Percentiles rank a stretch among this genome's conserved stretches.
Conservation (phyloP, 35 echinoderm and acorn worm species). For the Ptychodera flava region DNA sequence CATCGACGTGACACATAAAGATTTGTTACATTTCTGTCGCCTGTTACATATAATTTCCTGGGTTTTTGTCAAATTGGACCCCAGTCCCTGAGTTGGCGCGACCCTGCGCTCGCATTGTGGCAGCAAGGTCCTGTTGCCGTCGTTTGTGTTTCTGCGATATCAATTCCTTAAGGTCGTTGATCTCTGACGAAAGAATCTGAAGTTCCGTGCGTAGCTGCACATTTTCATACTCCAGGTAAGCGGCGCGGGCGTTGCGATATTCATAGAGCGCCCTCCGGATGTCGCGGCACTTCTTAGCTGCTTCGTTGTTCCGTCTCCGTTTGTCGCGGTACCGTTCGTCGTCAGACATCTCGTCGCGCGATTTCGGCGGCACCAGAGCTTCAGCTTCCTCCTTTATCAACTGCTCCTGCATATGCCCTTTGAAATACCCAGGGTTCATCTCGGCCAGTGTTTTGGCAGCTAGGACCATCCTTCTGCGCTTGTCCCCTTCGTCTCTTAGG, state of each 20-base stretch:
- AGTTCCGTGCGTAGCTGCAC: constrained; percentile 53
- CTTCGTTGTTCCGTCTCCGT: constrained; percentile 38
- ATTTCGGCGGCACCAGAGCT: not conserved
- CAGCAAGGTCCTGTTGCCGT: not conserved
- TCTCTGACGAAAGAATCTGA: constrained; percentile 38
- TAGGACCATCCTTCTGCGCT: constrained; percentile 27
- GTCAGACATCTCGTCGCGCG: not conserved
- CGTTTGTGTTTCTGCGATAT: constrained; percentile 5
- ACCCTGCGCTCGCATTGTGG: not conserved
- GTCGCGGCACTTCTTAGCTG: constrained; percentile 37
- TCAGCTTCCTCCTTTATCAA: constrained; percentile 5
- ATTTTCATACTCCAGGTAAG: constrained; percentile 74
- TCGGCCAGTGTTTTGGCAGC: constrained; percentile 40
- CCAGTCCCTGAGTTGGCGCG: not conserved
- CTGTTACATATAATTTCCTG: not conserved
- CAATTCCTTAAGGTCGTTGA: constrained; percentile 53
- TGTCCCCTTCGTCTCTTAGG: not conserved
- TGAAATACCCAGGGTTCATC: constrained; percentile 11
- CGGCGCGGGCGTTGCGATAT: constrained; percentile 23
- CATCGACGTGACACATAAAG: no score
- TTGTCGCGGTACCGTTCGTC: constrained; percentile 44
- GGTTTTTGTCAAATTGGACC: not conserved
- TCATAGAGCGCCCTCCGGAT: constrained; percentile 20
- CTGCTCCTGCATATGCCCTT: not conserved
- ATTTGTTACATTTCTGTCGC: no score